phyloP scores from a whole-genome alignment of 2,113 vertebrate genomes.

The Phylloscopus whistleri region DNA sequence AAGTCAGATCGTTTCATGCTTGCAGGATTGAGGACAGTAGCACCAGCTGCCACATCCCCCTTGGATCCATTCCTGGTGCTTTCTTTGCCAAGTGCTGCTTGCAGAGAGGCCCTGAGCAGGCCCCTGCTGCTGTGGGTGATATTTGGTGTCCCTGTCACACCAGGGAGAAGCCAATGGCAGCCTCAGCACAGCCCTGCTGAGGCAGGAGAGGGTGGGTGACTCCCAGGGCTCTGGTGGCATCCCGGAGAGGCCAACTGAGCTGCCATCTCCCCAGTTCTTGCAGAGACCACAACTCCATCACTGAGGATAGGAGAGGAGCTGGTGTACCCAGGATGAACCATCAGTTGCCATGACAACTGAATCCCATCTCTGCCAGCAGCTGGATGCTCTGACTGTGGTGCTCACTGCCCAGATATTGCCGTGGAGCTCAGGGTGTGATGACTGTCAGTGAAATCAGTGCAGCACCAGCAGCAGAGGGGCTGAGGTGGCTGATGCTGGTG shows the following conservation, averaged over 20 bases:
- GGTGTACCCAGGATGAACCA: slow-evolving; percentile 32
- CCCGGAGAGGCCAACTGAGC: background rate
- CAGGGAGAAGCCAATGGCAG: background rate
- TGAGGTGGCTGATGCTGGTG: background rate
- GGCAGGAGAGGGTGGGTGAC: background rate
- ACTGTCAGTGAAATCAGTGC: background rate
- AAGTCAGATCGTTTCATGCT: accelerated
- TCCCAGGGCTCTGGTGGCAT: background rate
- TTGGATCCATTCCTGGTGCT: background rate
- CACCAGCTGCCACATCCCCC: background rate
- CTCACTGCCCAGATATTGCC: background rate
- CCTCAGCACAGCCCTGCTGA: accelerated
- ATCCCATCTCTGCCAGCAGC: background rate
- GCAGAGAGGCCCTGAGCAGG: accelerated
- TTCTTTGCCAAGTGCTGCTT: background rate
- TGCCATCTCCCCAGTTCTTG: background rate
- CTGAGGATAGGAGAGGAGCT: background rate
- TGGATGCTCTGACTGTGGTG: background rate
- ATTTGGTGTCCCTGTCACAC: background rate
- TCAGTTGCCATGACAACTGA: slow-evolving; percentile 55
- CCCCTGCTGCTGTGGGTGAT: background rate
- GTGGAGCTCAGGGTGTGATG: background rate
- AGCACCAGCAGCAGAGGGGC: background rate
- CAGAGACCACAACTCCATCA: background rate
- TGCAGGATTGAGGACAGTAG: background rate